Evolutionary conservation across 2,113 vertebrate species (phyloP).

Genomic region (Pao palembangensis): DNA sequence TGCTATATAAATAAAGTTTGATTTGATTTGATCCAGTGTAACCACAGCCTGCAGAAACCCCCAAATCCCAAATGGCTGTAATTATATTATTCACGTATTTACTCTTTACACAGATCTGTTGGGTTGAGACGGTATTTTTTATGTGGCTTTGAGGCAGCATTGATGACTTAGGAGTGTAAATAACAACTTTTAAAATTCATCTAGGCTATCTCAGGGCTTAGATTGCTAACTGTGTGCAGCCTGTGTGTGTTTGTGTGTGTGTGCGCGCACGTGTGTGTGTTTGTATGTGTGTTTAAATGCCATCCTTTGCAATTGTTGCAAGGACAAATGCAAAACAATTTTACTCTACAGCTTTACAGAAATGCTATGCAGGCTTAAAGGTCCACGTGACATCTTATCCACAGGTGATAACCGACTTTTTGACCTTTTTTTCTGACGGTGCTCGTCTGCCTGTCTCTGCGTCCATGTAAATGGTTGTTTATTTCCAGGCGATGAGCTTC

Average conservation of each 20-base stretch:
- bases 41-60: no score
- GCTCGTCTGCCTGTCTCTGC: neutral
- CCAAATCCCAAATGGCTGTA: no score
- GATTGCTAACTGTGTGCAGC: neutral
- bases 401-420: no score
- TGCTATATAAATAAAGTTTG: no score
- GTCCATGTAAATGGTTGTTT: slow-evolving; percentile 2
- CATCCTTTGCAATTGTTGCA: neutral
- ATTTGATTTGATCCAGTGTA: no score
- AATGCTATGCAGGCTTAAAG: no score
- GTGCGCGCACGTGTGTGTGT: neutral
- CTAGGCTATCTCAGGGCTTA: neutral
- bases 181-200: neutral
- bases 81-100: no score
- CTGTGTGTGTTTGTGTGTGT: neutral
- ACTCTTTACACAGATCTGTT: no score
- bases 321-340: neutral
- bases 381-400: no score
- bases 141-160: no score
- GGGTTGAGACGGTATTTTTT: no score
- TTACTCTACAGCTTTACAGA: no score
- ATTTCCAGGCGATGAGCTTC: slow-evolving; percentile 8
- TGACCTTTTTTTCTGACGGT: neutral
- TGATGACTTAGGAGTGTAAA: neutral
- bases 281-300: neutral